These are phyloP conservation scores for Chydorus sphaericus DNA, from an alignment of 2,888 invertebrate genomes.

Conservation along the genomic window DNA sequence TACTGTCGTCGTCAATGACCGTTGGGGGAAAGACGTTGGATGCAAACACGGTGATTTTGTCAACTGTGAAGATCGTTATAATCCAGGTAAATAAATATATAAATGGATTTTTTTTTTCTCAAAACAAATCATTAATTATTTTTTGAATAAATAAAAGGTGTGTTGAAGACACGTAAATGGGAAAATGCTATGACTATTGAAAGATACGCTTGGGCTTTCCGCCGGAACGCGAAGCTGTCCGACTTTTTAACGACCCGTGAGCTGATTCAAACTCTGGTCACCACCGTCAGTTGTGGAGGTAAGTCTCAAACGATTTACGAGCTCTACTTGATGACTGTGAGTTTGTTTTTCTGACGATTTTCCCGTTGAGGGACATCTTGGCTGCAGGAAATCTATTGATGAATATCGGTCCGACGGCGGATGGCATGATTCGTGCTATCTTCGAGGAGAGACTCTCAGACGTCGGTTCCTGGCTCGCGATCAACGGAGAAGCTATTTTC, in stretches of 20 bases:
- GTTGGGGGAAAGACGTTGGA: constrained; percentile 31
- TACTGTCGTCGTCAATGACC: constrained; percentile 32
- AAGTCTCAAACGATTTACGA: not conserved
- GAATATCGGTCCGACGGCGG: constrained; percentile 79
- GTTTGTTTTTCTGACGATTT: not conserved
- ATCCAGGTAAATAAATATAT: constrained; percentile 25
- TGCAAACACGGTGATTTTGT: constrained; percentile 33
- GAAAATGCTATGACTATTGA: constrained; percentile 38
- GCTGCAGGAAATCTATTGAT: constrained; percentile 54
- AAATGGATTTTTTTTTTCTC: not conserved
- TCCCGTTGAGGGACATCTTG: not conserved
- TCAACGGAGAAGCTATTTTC: constrained; percentile 80
- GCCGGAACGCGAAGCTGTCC: constrained; percentile 24
- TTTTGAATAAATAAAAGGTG: constrained; percentile 20
- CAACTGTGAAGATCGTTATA: constrained; percentile 30
- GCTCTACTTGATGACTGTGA: not conserved
- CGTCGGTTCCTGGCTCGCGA: constrained; percentile 61
- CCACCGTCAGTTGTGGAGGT: constrained; percentile 22
- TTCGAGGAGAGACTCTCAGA: constrained; percentile 67
- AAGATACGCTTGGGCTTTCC: constrained; percentile 29
- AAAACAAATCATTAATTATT: not conserved
- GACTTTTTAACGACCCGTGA: constrained; percentile 26
- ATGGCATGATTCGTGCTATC: constrained; percentile 69
- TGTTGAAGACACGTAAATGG: constrained; percentile 31
- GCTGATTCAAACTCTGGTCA: constrained; percentile 20